Evolutionary conservation across 1,140 invertebrate species (phyloP), one percentile per base, ranked within the genome.

Genomic region (Theocolax elegans): DNA sequence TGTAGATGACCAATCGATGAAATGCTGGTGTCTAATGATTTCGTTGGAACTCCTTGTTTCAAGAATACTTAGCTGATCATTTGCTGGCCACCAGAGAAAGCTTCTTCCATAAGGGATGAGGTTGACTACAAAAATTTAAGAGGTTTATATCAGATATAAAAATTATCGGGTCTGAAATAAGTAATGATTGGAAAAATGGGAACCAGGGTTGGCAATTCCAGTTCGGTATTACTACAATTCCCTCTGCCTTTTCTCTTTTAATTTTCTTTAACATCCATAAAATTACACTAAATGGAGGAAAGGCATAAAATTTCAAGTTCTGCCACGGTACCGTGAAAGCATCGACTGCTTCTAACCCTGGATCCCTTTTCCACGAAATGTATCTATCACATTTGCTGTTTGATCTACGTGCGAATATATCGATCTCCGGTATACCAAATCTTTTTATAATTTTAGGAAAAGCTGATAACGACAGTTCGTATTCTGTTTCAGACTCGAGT

Each of bases 361-460:
- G 31, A 35, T 35, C 31, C 4, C 4, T 4, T 6, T 6, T 6
- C 75, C 75, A 76, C n/a, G 75, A 76, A 10, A 76, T 56, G 42
- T 70, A 77, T 31, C 35, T 60, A 17, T 63, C 17, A 46, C 73
- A 77, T 73, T 77, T 75, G 0, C 51, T 54, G 53, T 75, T 76
- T 54, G 12, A 64, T 51, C 51, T 13, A 35, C 48, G 51, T 4
- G 73, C 74, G 44, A 75, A 76, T 44, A 76, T 27, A 38, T 76
- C 74, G 4, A 76, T 75, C 15, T 51, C 25, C 3, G 15, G 25
- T 15, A 51, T 17, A 2, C 56, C 56, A 31, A 49, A 68, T 0
- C 7, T 3, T 3, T 10, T 8, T 4, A 1, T 4, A 21, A 68
- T 60, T 23, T 35, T 58, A 15, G 35, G n/a, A 49, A 58, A 68